Evolutionary conservation across 2,888 invertebrate genomes (phyloP), one percentile per base, ranked within the genome.

Genomic region (Steinernema hermaphroditum): DNA sequence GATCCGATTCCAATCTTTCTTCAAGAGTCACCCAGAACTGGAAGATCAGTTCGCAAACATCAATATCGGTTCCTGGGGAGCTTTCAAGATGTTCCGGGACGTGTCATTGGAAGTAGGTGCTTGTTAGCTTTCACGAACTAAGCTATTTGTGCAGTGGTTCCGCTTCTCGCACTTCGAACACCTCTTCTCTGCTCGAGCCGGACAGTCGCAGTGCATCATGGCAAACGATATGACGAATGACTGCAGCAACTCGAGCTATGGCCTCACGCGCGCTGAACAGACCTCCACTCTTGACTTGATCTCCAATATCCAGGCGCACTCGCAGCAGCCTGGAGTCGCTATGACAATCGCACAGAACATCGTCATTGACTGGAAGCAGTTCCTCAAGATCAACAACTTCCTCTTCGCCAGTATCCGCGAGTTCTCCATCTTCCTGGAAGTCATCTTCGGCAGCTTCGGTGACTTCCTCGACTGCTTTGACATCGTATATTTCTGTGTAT

Each of bases 351-450:
- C 46, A 16, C 6, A 46, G 46, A 16, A 6, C n/a, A 46, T 46
- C 16, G 22, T 46, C 16, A 6, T 19, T n/a, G 46, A 46, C 16
- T 46, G 16, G n/a, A 6, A 46, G 46, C 46, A 46, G 46, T 46
- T 19, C 46, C 16, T 46, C n/a, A 16, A 19, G 46, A 46, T 46
- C 46, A 46, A 19, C 46, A 46, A 46, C n/a, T 46, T 16, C n/a
- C 46, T 46, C 46, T 46, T 46, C 46, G 46, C 46, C 46, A 46
- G 6, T n/a, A 46, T 46, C 46, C 46, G 46, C 46, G 46, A 46
- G n/a, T 46, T 46, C 22, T 16, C 16, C 16, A 46, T 46, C n/a
- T 16, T 9, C 46, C 2, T 19, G 9, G 46, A 46, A 46, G 46
- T 46, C 46, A 19, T 6, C 16, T 46, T 46, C 46, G 46, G 46